Base-by-base conservation (phyloP, 1,140 invertebrate species). In the Pseudomyrmex dendroicus region DNA sequence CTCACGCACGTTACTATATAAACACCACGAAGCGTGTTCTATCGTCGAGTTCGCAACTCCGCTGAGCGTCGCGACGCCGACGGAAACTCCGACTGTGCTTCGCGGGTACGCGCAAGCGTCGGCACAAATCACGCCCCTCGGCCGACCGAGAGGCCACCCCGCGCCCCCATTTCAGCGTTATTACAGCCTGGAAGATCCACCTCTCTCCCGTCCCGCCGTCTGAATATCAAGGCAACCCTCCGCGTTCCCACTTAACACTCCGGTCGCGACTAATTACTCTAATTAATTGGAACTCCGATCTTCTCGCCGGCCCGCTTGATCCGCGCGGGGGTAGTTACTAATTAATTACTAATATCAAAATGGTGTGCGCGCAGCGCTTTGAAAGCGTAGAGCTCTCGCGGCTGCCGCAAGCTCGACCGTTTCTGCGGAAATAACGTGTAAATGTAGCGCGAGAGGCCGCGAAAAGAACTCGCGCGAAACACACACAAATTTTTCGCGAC, bases 221-320 rank as follows among this genome's bases (percentile, higher is more conserved):
- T 89, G 85, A 66, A 91, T 91, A 91, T 89, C 87, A 89, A 84
- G 85, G 86, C 87, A 88, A 88, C 89, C 90, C 92, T 90, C 87
- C 87, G 62, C 73, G 84, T 90, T 90, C 84, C 83, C 91, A 93
- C 88, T 94, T 92, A 93, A 93, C 93, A 93, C 92, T 92, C 89
- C 89, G 92, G 89, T 92, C 87, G 87, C 84, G 89, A 93, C 92
- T 93, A 94, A 94, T 94, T 93, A 91, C 91, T 91, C 92, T 91
- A 93, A 92, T 93, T 93, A 93, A 93, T 92, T 90, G 91, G 91
- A 92, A 91, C 89, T 89, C 89, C 73, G 84, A 83, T 82, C 66
- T 85, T 80, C 78, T 82, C 77, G 64, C 64, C 70, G 82, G 77
- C 61, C 72, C 85, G 66, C 88, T 88, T 84, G 85, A 86, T 83